Conservation (phyloP, 35 echinoderm and acorn worm species). For the Stichopus chloronotus region DNA sequence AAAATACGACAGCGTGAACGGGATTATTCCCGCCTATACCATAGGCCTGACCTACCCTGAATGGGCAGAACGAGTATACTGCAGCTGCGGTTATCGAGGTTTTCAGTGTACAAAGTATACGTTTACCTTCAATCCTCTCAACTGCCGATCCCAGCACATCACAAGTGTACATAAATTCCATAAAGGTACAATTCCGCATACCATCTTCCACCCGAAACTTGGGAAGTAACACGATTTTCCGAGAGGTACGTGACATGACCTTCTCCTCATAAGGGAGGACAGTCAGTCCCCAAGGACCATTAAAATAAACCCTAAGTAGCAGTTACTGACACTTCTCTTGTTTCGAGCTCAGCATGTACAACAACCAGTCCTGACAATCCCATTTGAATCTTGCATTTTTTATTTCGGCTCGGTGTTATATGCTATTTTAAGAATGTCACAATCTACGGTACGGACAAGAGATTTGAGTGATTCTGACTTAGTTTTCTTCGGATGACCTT, state of each 20-base stretch:
- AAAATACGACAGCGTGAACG: too few relatives aligned
- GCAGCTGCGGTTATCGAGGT: too few relatives aligned
- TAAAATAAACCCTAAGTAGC: conserved; percentile 15
- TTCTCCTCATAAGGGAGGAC: conserved; percentile 8
- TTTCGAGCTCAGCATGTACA: not conserved
- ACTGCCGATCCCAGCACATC: too few relatives aligned
- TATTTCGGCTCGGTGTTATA: not conserved
- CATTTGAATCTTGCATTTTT: not conserved
- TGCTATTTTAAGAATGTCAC: not conserved
- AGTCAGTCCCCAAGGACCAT: not conserved
- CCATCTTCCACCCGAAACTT: not conserved
- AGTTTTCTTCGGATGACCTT: too few relatives aligned
- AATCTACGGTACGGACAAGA: too few relatives aligned
- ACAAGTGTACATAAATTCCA: too few relatives aligned
- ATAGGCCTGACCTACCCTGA: too few relatives aligned
- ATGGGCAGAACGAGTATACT: too few relatives aligned
- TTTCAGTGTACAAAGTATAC: too few relatives aligned
- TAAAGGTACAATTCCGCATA: not conserved
- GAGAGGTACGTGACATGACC: not conserved
- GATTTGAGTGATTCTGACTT: too few relatives aligned
- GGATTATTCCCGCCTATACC: too few relatives aligned
- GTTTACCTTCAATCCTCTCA: too few relatives aligned
- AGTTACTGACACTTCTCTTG: conserved; percentile 24
- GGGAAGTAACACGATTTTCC: conserved; percentile 4
- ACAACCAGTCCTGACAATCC: not conserved